phyloP scores from a whole-genome alignment of 2,888 invertebrate species.

The Candidula unifasciata region DNA sequence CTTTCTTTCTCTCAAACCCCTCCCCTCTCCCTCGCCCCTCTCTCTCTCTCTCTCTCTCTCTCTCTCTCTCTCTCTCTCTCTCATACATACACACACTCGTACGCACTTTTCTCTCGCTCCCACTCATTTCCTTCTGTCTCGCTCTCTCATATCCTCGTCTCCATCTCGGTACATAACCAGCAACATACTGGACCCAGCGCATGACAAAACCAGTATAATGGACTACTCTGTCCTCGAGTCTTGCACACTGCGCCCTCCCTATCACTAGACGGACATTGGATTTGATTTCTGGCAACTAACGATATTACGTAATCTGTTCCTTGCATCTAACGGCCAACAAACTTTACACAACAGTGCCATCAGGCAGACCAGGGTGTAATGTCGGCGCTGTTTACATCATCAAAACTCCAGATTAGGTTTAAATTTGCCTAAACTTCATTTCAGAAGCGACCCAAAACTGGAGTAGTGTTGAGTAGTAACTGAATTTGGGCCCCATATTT shows the following conservation, averaged over 20 bases:
- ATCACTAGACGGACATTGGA: background rate
- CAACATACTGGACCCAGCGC: background rate
- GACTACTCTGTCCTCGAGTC: background rate
- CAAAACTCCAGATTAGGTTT: constrained; percentile 27
- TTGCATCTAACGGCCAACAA: background rate
- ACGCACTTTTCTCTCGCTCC: no score
- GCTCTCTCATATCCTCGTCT: no score
- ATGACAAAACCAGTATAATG: background rate
- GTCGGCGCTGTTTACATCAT: constrained; percentile 3
- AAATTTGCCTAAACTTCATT: constrained; percentile 30
- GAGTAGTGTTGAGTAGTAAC: constrained; percentile 25
- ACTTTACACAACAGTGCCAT: background rate
- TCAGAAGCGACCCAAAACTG: background rate
- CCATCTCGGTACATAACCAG: no score
- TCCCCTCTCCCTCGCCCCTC: no score
- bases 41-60: no score
- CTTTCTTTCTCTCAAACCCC: no score
- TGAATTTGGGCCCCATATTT: constrained; percentile 27
- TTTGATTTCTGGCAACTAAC: background rate
- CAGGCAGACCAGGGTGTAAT: background rate
- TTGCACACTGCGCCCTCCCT: background rate
- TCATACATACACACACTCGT: no score
- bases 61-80: no score
- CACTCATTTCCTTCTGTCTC: no score
- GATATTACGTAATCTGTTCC: constrained; percentile 6